Base-by-base conservation (phyloP, 2,797 vertebrate genomes). In the Megalops cyprinoides region DNA sequence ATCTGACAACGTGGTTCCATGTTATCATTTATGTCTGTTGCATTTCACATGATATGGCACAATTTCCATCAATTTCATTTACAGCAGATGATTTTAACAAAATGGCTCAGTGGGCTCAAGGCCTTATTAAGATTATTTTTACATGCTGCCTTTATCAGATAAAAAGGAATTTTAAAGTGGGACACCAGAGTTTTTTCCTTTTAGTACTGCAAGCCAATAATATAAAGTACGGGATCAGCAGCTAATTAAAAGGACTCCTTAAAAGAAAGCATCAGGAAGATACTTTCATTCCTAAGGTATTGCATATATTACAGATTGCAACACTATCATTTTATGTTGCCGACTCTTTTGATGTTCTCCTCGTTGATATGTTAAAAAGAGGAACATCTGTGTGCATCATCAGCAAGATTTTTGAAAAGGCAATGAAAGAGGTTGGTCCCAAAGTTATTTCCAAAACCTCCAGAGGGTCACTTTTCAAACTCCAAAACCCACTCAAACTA, bases 111-210 rank as follows among this genome's bases (percentile, higher is more conserved):
- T 81, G 62, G 76, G 85, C 83, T 89, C 79, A 77, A 85, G 82
- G 88, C 84, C 73, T 82, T 67, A 75, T 86, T 84, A 85, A 55
- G 69, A 84, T 76, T 83, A 81, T 86, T 88, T 82, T 88, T 86
- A 83, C 69, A 84, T 84, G 76, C 84, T 31, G 83, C 86, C 84
- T 86, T 89, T 86, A 85, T 74, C 77, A 93, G 90, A 93, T 93
- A 81, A 93, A 93, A 93, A 87, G 76, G 91, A 90, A 89, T 93
- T 87, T 87, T 89, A 87, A 89, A 93, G 87, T 86, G 51, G 82
- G 82, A 82, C 14, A 31, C 65, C 74, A 84, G 82, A 77, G 84
- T 88, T 92, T 87, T 76, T 74, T 67, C 82, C 83, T 85, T 79
- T 91, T 88, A 88, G 3, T 79, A 88, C 87, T 85, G 91, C 85